Evolutionary conservation across 2,888 invertebrate genomes (phyloP).

Genomic region (Lasioglossum calceatum): DNA sequence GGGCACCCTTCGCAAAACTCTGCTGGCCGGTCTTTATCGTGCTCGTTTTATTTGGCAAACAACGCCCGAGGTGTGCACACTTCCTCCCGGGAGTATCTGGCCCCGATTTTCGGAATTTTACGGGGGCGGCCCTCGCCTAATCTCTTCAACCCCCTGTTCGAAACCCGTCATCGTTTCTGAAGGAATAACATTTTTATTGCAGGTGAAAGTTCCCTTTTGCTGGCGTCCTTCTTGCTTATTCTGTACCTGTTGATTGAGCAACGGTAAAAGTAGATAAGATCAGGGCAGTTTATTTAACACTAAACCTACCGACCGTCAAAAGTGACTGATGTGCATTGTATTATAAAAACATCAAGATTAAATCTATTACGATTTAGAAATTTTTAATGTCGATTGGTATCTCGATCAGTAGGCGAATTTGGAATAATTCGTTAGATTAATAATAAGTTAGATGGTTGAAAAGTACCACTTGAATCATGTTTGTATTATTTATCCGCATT

Average conservation of each 20-base stretch:
- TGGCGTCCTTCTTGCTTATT: not conserved
- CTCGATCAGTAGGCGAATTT: no score
- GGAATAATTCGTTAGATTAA: no score
- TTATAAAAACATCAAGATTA: no score
- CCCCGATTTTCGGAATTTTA: slow-evolving; percentile 17
- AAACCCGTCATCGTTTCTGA: not conserved
- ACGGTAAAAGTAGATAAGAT: no score
- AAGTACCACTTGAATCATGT: no score
- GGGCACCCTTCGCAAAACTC: slow-evolving; percentile 54
- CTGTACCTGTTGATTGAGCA: not conserved
- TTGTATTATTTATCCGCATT: not conserved
- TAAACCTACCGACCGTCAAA: no score
- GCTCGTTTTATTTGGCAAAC: slow-evolving; percentile 73
- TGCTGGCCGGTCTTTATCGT: slow-evolving; percentile 49
- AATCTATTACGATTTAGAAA: no score
- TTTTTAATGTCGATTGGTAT: no score
- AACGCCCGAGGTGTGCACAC: slow-evolving; percentile 66
- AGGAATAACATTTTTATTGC: not conserved
- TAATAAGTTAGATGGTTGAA: no score
- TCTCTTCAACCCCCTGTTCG: not conserved
- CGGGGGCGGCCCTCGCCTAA: not conserved
- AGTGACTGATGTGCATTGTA: no score
- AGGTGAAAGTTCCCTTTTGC: not conserved
- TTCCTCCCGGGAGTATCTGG: slow-evolving; percentile 52
- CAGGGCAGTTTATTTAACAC: no score